A percentile compares a stretch with the other conserved stretches of the same genome.
Evolutionary conservation across 2,888 invertebrate genomes (phyloP).

Genomic region (Meandrusa payeni): DNA sequence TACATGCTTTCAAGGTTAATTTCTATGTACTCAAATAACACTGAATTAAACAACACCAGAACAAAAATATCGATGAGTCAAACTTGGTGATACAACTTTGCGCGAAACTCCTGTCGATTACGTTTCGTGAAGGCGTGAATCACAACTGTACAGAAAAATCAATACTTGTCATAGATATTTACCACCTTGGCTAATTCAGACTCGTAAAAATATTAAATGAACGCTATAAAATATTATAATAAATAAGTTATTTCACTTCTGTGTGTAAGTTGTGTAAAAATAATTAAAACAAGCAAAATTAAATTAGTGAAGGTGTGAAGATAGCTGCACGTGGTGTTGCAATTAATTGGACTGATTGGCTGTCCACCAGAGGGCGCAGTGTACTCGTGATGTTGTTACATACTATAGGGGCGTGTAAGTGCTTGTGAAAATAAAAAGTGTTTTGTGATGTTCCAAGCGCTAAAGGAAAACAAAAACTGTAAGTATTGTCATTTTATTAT

Average conservation of each 20-base stretch:
- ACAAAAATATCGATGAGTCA: conserved; percentile 64
- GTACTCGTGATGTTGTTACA: conserved; percentile 77
- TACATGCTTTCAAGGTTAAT: too few relatives aligned
- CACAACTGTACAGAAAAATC: conserved; percentile 69
- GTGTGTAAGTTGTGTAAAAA: conserved; percentile 6
- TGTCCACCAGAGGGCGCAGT: conserved; percentile 73
- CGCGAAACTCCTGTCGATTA: conserved; percentile 43
- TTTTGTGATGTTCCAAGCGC: conserved; percentile 71
- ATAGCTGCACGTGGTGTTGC: conserved; percentile 51
- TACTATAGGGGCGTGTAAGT: conserved; percentile 78
- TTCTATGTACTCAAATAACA: conserved; percentile 30
- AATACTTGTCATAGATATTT: conserved; percentile 50
- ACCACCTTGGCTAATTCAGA: conserved; percentile 30
- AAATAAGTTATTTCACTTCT: not conserved
- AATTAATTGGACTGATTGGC: conserved; percentile 29
- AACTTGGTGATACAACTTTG: conserved; percentile 43
- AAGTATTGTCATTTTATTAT: conserved; percentile 49
- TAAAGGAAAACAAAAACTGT: conserved; percentile 67
- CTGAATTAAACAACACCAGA: conserved; percentile 34
- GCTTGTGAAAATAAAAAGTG: conserved; percentile 75
- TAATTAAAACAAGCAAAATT: conserved; percentile 41
- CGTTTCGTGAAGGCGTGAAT: conserved; percentile 46
- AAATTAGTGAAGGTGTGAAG: conserved; percentile 57
- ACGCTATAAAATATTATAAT: conserved; percentile 14
- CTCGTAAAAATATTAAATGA: conserved; percentile 21